Base-by-base conservation (phyloP, 1,140 invertebrate species). In the Planococcus citri region DNA sequence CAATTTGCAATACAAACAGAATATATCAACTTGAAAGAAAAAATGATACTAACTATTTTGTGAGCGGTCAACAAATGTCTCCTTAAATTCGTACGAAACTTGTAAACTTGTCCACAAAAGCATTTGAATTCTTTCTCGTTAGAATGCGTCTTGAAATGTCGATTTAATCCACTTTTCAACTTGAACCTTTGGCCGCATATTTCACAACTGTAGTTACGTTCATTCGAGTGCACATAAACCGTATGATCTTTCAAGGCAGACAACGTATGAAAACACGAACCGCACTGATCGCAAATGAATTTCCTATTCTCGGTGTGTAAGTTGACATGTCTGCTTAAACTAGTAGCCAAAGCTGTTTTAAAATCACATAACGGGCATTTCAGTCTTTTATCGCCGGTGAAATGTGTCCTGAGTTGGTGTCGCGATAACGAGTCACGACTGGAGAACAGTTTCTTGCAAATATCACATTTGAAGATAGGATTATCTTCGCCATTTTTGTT, bases 101-200 rank as follows among this genome's bases (percentile, higher is more conserved):
- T 69, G 68, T 69, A 69, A 4, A 41, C 17, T 51, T 69, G 68
- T 20, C 68, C 68, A 37, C 68, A 69, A 69, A 41, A 41, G n/a
- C 68, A 69, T 69, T 69, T 69, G 20, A 41, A 25, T 51, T 37
- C 41, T 69, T 51, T 69, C 12, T 69, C 68, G 17, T 51, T 51
- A 17, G 33, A 41, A 25, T 69, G 68, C 20, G 68, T 69, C 20
- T 37, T 51, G 14, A 69, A 25, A 33, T 69, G 68, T 1, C 68
- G n/a, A 25, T 69, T 69, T 22, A 69, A n/a, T 17, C 68, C 38
- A 24, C 68, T 69, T 9, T 69, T 69, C 37, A 69, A n/a, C 24
- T 69, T 69, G 37, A 69, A 69, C 3, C 33, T 21, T 25, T 41
- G 33, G 2, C 68, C 68, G 33, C 68, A 69, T 21, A 41, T 27